These are phyloP conservation scores for sheep (Ovis aries) DNA, from an alignment of 2,113 vertebrate genomes.

Conservation along the genomic window ARS-UI_Ramb_v3.0 NC_056055.1:197722501-197723000, in stretches of 20 bases:
- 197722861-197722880: background rate
- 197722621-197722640: background rate
- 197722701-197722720: conserved; percentile 36
- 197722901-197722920: background rate
- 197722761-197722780: conserved; percentile 20
- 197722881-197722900: background rate
- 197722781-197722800: background rate
- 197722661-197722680: background rate
- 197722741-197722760: background rate
- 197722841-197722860: background rate
- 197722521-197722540: background rate
- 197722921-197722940: background rate
- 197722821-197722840: conserved; percentile 30
- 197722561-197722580: background rate
- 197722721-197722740: conserved; percentile 1
- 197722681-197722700: conserved; percentile 14
- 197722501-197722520: background rate
- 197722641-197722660: background rate
- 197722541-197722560: background rate
- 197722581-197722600: background rate
- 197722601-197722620: background rate
- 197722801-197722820: background rate
- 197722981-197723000: background rate
- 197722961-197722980: background rate
- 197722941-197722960: background rate